Conservation (phyloP, 2,797 vertebrate genomes). For the Chanos chanos region DNA sequence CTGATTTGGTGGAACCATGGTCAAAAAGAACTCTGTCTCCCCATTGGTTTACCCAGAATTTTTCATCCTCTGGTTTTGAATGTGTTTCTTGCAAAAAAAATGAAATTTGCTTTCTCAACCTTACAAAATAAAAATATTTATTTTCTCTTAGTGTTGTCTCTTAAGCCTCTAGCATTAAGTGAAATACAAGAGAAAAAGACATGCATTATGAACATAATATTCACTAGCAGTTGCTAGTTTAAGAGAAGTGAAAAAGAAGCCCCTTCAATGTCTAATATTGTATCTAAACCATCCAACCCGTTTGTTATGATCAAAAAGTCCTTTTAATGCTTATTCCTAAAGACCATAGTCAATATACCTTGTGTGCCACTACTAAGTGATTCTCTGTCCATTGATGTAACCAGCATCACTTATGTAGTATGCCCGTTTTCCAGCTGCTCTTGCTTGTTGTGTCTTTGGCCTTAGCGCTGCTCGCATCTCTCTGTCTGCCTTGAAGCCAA, state of each 20-base stretch:
- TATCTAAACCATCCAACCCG: not conserved
- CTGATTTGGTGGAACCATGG: conserved; percentile 15
- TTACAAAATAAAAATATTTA: too few species aligned
- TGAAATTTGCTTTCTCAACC: too few species aligned
- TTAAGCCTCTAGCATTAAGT: conserved; percentile 11
- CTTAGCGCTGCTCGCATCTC: not conserved
- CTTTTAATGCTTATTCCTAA: not conserved
- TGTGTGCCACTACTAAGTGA: not conserved
- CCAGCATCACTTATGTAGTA: conserved; percentile 12
- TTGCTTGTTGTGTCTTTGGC: conserved; percentile 13
- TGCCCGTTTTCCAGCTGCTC: not conserved
- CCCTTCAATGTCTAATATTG: not conserved
- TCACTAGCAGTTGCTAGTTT: too few species aligned
- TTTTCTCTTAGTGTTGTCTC: conserved; percentile 3
- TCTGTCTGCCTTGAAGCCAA: conserved; percentile 7
- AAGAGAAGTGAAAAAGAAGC: too few species aligned
- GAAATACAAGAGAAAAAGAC: conserved; percentile 3
- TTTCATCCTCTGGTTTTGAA: not conserved
- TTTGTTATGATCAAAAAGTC: not conserved
- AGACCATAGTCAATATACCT: too few species aligned
- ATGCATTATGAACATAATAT: too few species aligned
- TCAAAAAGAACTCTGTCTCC: conserved; percentile 5
- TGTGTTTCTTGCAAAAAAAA: not conserved
- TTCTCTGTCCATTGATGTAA: conserved; percentile 9
- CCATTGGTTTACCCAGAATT: not conserved